A percentile compares a stretch with the other conserved stretches of the same genome.
phyloP scores from a whole-genome alignment of 2,797 vertebrate species.

The Rhinichthys osculus region DNA sequence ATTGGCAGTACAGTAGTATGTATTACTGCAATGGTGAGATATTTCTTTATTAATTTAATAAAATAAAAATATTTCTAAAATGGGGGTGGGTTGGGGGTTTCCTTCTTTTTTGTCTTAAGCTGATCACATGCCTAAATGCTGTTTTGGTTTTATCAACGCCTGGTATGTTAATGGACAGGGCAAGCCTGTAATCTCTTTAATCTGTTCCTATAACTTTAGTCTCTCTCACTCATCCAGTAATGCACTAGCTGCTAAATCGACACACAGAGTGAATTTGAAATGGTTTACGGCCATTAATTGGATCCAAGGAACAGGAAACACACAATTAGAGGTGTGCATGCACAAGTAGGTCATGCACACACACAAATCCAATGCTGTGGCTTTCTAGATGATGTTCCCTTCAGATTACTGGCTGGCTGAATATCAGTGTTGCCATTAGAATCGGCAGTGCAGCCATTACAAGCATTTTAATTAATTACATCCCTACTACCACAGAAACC shows the following conservation, averaged over 20 bases:
- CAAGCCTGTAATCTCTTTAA: slow-evolving; percentile 74
- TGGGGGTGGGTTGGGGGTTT: not conserved
- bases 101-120: not conserved
- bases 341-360: slow-evolving; percentile 23
- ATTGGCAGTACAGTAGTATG: too few species aligned
- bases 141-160: slow-evolving; percentile 71
- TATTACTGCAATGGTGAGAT: too few species aligned
- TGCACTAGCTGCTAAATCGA: slow-evolving; percentile 69
- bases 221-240: slow-evolving; percentile 72
- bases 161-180: slow-evolving; percentile 77
- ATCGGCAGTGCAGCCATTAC: slow-evolving; percentile 65
- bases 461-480: slow-evolving; percentile 75
- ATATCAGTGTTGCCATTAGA: slow-evolving; percentile 59
- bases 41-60: too few species aligned
- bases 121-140: not conserved
- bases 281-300: slow-evolving; percentile 50
- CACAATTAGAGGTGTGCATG: slow-evolving; percentile 50
- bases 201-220: slow-evolving; percentile 69
- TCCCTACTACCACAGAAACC: slow-evolving; percentile 66
- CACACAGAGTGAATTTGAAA: slow-evolving; percentile 69
- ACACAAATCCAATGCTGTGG: slow-evolving; percentile 43
- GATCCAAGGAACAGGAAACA: slow-evolving; percentile 47
- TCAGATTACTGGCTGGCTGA: slow-evolving; percentile 62
- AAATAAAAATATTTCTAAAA: too few species aligned
- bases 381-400: slow-evolving; percentile 55